phyloP scores from a whole-genome alignment of 35 echinoderm and acorn worm species.

The Amphiura filiformis region DNA sequence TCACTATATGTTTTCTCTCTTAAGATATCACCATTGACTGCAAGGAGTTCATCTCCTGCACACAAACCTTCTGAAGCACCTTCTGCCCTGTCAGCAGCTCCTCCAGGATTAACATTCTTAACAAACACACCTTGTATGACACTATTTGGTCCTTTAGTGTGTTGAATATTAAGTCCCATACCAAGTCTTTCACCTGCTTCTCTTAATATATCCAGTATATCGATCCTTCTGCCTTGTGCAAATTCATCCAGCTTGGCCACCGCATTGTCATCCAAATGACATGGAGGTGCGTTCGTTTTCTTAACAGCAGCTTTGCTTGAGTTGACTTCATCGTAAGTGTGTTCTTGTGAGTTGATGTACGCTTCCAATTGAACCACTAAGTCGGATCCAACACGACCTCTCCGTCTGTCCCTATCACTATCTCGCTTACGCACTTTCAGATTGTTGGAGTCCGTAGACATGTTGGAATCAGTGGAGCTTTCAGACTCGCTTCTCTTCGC shows the following conservation, averaged over 20 bases:
- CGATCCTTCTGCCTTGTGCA: slow-evolving; percentile 13
- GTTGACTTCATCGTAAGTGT: slow-evolving; percentile 3
- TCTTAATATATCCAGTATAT: slow-evolving; percentile 54
- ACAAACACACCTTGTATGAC: slow-evolving; percentile 76
- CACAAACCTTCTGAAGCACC: slow-evolving; percentile 26
- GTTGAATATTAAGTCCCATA: slow-evolving; percentile 95
- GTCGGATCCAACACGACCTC: slow-evolving; percentile 43
- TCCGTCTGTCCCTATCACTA: slow-evolving; percentile 6
- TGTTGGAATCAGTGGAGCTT: background rate
- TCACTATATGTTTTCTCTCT: slow-evolving; percentile 52
- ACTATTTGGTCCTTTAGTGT: slow-evolving; percentile 53
- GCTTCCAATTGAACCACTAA: slow-evolving; percentile 50
- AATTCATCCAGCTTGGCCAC: background rate
- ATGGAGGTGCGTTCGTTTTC: background rate
- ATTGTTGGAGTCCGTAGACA: background rate
- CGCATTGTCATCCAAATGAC: background rate
- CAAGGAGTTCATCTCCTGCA: slow-evolving; percentile 71
- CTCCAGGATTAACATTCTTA: slow-evolving; percentile 53
- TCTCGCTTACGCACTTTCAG: background rate
- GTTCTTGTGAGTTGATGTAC: slow-evolving; percentile 35
- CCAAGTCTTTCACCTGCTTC: slow-evolving; percentile 72
- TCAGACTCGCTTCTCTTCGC: background rate
- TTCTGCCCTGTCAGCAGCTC: slow-evolving; percentile 71
- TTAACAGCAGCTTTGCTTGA: background rate
- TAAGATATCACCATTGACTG: slow-evolving; percentile 47